Evolutionary conservation across 2,888 invertebrate species (phyloP).

Genomic region (Caenorhabditis parvicauda): DNA sequence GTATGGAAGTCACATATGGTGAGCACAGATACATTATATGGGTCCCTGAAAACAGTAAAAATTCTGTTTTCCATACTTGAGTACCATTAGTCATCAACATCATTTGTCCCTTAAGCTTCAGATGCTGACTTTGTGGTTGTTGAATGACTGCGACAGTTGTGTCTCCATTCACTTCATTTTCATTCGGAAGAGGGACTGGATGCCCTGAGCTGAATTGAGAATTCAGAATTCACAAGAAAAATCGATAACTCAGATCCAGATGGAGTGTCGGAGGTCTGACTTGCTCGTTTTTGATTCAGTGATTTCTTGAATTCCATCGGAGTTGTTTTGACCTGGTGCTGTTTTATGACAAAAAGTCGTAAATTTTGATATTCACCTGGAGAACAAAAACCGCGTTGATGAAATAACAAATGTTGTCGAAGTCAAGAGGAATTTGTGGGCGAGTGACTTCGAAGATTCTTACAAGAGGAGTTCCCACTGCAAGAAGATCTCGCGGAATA

Average conservation of each 20-base stretch:
- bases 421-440: conserved; percentile 61
- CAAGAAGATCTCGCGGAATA: conserved; percentile 49
- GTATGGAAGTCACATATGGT: conserved; percentile 50
- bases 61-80: not conserved
- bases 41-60: conserved; percentile 6
- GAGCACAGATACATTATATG: conserved; percentile 51
- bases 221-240: no score
- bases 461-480: conserved; percentile 52
- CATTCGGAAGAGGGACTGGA: no score
- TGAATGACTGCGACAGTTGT: not conserved
- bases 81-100: conserved; percentile 36
- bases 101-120: conserved; percentile 55
- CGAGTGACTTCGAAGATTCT: conserved; percentile 56
- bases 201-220: no score
- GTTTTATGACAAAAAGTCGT: no score
- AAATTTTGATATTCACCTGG: conserved; percentile 33
- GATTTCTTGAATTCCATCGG: conserved; percentile 37
- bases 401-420: conserved; percentile 57
- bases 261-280: conserved; percentile 11
- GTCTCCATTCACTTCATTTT: conserved; percentile 8
- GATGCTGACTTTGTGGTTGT: conserved; percentile 30
- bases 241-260: not conserved
- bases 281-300: conserved; percentile 21
- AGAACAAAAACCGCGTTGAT: conserved; percentile 57
- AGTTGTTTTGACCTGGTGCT: conserved; percentile 29